phyloP scores from a whole-genome alignment of 1,140 invertebrate genomes.

The Nylanderia fulva region DNA sequence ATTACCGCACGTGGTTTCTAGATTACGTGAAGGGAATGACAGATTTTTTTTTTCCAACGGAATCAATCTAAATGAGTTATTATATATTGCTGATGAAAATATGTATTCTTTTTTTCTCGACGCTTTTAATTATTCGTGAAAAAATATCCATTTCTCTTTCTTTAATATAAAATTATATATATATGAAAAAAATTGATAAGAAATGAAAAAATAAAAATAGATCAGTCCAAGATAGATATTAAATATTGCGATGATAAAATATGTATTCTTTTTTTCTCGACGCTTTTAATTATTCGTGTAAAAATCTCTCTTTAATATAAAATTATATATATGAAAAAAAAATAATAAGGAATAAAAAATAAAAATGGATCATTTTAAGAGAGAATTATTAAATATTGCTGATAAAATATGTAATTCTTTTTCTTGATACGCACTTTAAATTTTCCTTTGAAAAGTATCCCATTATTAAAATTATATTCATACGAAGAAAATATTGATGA shows the following conservation, averaged over 20 bases:
- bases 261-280: background rate
- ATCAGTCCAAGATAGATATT: background rate
- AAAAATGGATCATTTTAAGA: no score
- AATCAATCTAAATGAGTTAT: background rate
- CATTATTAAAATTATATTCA: no score
- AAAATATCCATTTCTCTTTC: background rate
- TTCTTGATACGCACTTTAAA: no score
- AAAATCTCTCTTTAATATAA: background rate
- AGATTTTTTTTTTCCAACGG: background rate
- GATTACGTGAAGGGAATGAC: slow-evolving; percentile 26
- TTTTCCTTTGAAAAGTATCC: no score
- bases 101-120: background rate
- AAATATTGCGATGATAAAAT: background rate
- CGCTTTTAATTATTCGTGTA: background rate
- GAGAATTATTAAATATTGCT: background rate
- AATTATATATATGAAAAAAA: background rate
- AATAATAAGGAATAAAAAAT: background rate
- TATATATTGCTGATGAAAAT: background rate
- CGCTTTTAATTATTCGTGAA: background rate
- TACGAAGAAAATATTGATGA: no score
- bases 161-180: background rate
- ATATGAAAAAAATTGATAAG: background rate
- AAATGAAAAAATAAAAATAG: no score
- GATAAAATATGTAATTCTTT: no score
- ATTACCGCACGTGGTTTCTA: slow-evolving; percentile 24